Percentiles rank a stretch among this genome's conserved stretches.
phyloP scores from a whole-genome alignment of 2,888 invertebrate genomes.

The Rhyacophila evoluta region DNA sequence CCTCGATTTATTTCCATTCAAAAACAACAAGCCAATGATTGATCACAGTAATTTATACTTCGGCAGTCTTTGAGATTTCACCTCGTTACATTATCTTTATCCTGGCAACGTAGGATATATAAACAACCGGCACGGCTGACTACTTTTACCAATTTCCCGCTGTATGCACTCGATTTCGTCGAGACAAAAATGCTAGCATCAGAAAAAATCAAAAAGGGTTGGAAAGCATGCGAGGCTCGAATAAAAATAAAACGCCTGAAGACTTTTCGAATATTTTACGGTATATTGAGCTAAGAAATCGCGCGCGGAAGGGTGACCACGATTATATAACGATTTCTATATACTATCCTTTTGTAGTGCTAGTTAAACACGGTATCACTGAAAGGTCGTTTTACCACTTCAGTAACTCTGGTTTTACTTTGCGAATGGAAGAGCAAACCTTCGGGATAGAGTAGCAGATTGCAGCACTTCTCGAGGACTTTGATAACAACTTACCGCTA shows the following conservation, averaged over 20 bases:
- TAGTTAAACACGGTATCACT: conserved; percentile 9
- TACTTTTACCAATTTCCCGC: conserved; percentile 50
- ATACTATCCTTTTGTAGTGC: neutral
- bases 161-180: conserved; percentile 51
- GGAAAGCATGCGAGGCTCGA: neutral
- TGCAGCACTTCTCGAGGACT: neutral
- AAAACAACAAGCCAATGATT: conserved; percentile 49
- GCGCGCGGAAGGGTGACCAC: conserved; percentile 25
- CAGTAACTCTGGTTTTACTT: neutral
- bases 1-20: conserved; percentile 40
- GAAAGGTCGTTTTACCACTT: conserved; percentile 4
- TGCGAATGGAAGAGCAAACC: neutral
- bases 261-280: conserved; percentile 31
- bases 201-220: conserved; percentile 35
- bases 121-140: conserved; percentile 30
- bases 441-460: neutral
- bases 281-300: conserved; percentile 30
- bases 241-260: conserved; percentile 39
- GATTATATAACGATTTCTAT: conserved; percentile 17
- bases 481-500: conserved; percentile 19
- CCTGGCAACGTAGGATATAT: conserved; percentile 21
- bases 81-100: conserved; percentile 46
- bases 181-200: conserved; percentile 37
- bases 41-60: conserved; percentile 49
- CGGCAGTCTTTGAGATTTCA: conserved; percentile 48